A percentile compares a stretch with the other conserved stretches of the same genome.
Evolutionary conservation across 92 coral and sea anemone genomes (phyloP).

Genomic region (Meandrina meandrites): DNA sequence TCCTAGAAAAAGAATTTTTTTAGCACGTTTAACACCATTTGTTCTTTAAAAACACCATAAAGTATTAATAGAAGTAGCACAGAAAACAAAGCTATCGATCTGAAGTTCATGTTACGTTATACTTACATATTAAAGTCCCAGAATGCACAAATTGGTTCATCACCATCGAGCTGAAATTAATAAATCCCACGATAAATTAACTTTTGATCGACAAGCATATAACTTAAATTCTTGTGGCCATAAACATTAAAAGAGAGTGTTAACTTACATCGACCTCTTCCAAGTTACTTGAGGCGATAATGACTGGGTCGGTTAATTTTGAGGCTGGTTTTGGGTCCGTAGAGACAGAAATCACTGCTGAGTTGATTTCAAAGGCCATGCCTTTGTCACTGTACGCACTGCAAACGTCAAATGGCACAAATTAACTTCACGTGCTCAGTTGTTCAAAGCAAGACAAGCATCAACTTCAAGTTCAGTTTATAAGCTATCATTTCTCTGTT

Average conservation of each 20-base stretch:
- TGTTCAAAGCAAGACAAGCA: not conserved
- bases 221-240: not conserved
- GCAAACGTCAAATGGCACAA: not conserved
- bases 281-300: conserved; percentile 76
- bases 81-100: not conserved
- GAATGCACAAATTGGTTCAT: conserved; percentile 80
- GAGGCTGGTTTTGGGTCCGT: conserved; percentile 61
- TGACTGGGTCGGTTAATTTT: conserved; percentile 60
- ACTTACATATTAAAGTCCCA: conserved; percentile 91
- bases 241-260: not conserved
- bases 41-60: not conserved
- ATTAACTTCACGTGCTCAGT: not conserved
- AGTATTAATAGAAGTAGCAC: not conserved
- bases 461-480: too few species aligned
- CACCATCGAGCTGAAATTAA: conserved; percentile 56
- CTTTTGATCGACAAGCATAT: not conserved
- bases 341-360: conserved; percentile 73
- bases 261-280: conserved; percentile 60
- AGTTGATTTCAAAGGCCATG: conserved; percentile 73
- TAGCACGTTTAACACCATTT: too few species aligned
- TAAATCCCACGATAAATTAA: not conserved
- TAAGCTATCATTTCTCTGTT: too few species aligned
- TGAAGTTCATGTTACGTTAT: not conserved
- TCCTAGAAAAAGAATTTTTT: conserved; percentile 39
- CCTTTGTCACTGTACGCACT: conserved; percentile 82